Conservation (phyloP, 2,797 vertebrate species). For the Protosalanx chinensis region DNA sequence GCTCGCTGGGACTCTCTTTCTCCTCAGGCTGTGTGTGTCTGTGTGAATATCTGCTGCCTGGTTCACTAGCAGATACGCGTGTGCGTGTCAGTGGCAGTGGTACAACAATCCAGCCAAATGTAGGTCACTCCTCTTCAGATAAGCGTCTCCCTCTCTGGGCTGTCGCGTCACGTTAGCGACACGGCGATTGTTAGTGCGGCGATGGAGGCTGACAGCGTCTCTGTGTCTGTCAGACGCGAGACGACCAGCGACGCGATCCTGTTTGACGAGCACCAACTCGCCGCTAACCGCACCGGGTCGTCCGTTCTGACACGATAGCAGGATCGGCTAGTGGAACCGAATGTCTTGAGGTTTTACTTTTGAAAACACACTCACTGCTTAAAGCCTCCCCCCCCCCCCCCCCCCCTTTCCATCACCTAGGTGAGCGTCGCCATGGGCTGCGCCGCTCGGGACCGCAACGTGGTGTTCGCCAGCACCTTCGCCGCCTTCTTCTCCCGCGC, state of each 20-base stretch:
- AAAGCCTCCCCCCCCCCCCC: neutral
- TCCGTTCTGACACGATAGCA: too few species aligned
- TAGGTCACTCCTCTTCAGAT: neutral
- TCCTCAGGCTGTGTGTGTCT: slow-evolving; percentile 19
- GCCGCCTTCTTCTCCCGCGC: slow-evolving; percentile 89
- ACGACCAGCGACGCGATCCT: too few species aligned
- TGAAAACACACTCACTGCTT: neutral
- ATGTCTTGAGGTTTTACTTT: neutral
- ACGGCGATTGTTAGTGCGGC: neutral
- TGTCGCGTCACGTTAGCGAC: neutral
- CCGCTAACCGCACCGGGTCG: neutral
- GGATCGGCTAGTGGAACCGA: neutral
- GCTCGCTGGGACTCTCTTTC: too few species aligned
- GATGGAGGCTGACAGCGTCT: neutral
- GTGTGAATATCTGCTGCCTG: neutral
- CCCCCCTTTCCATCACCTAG: slow-evolving; percentile 55
- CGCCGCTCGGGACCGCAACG: slow-evolving; percentile 81
- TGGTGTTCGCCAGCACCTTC: slow-evolving; percentile 91
- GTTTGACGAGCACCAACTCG: neutral
- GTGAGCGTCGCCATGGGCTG: slow-evolving; percentile 90
- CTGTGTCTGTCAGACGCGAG: neutral
- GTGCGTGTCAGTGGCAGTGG: neutral
- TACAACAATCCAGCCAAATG: neutral
- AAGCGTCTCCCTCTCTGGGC: neutral
- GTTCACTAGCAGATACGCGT: neutral